Percentiles rank a stretch among this genome's conserved stretches.
Conservation (phyloP, 2,888 invertebrate genomes). For the Cataglyphis cursor region DNA sequence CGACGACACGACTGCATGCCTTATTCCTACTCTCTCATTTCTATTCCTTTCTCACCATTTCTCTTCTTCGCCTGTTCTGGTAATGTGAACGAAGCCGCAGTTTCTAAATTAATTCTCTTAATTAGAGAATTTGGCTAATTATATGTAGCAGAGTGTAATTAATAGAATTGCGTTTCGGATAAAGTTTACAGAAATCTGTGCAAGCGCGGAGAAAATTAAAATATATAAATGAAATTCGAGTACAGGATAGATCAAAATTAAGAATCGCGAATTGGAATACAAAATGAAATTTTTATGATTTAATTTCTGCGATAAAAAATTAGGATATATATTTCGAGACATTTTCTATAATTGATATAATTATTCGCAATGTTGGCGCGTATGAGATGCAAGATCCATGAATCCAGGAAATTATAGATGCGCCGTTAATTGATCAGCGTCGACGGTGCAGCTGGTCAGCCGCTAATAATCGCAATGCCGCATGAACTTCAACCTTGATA, state of each 20-base stretch:
- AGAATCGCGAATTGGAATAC: background rate
- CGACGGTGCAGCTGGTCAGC: constrained; percentile 42
- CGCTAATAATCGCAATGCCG: constrained; percentile 47
- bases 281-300: background rate
- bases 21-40: constrained; percentile 19
- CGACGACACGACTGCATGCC: constrained; percentile 38
- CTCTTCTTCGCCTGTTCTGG: background rate
- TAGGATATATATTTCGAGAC: background rate
- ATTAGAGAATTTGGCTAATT: constrained; percentile 16
- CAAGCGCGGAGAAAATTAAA: background rate
- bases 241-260: background rate
- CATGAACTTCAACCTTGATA: constrained; percentile 55
- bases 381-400: background rate
- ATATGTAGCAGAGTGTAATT: background rate
- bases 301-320: background rate
- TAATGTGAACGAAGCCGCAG: background rate
- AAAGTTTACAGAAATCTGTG: constrained; percentile 7
- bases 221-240: background rate
- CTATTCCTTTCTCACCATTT: constrained; percentile 15
- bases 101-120: constrained; percentile 9
- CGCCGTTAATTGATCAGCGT: constrained; percentile 33
- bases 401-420: constrained; percentile 32
- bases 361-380: background rate
- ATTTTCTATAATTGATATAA: constrained; percentile 18
- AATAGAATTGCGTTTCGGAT: background rate